A percentile compares a stretch with the other conserved stretches of the same genome.
phyloP scores from a whole-genome alignment of 2,888 invertebrate genomes.

The Branchipolynoe longqiensis region DNA sequence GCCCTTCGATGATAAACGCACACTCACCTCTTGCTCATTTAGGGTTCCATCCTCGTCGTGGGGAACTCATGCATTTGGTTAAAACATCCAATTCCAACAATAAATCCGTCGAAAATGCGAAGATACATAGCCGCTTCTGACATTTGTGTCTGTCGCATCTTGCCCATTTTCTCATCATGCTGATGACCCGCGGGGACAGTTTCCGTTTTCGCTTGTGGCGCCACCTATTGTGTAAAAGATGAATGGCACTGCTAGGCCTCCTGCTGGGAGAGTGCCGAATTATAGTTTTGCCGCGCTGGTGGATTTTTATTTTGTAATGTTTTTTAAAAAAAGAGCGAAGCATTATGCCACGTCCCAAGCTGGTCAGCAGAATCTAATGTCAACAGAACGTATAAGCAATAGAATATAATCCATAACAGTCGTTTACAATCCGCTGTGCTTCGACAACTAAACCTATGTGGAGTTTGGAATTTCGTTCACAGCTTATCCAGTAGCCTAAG shows the following conservation, averaged over 20 bases:
- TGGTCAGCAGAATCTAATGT: no score
- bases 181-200: conserved; percentile 45
- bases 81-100: neutral
- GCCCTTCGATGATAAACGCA: neutral
- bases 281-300: neutral
- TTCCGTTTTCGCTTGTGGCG: conserved; percentile 25
- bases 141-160: conserved; percentile 30
- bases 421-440: no score
- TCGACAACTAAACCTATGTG: no score
- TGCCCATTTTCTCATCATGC: conserved; percentile 19
- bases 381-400: no score
- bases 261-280: neutral
- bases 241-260: conserved; percentile 24
- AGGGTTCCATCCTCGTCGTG: neutral
- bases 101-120: neutral
- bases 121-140: neutral
- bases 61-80: neutral
- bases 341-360: no score
- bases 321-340: no score
- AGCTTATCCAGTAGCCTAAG: no score
- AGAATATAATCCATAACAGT: no score
- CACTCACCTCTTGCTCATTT: conserved; percentile 7
- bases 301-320: no score
- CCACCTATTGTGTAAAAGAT: neutral
- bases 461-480: no score